Base-by-base conservation (phyloP, 2,797 vertebrate species). In the Odontamblyopus lacepedii region DNA sequence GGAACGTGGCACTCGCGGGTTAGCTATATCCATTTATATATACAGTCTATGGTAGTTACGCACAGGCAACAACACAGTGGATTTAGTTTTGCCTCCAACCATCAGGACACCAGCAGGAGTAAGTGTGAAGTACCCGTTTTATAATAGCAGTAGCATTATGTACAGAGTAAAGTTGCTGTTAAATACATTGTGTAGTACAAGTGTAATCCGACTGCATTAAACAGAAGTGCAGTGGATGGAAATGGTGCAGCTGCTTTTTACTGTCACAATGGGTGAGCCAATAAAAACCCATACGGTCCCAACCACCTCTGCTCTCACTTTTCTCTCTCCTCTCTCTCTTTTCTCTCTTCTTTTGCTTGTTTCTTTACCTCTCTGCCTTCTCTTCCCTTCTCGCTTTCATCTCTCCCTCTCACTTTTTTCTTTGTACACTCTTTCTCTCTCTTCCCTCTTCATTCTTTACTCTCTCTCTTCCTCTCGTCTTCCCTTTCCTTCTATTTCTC, bases 191-290 rank as follows among this genome's bases (percentile, higher is more conserved):
- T 29, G 19, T 48, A 48, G 27, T 18, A 64, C 35, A 64, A 66
- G 44, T 51, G 16, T 16, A 32, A 67, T 53, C 30, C 18, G 15
- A 19, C 27, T 2, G 27, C 65, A 67, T 67, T 67, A 67, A 53
- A 67, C 65, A 67, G 23, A 67, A 67, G 44, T 62, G 65, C 65
- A 53, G 50, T 23, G 65, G 53, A 32, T 53, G 65, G 48, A 55
- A 67, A 67, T 9, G 18, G 29, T 51, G 29, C 65, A 67, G 65
- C 27, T 67, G 65, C 65, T 60, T 63, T 70, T 66, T 61, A 57
- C 56, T 30, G 15, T 59, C 35, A 27, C 68, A 27, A 38, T 18
- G 38, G 55, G 53, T 44, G 29, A 18, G 19, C 27, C 16, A 12
- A 35, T 53, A 55, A 55, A 67, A 55, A 27, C 44, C 44, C 64